Conservation (phyloP, 2,797 vertebrate genomes). For the Atherinosoma microstoma region DNA sequence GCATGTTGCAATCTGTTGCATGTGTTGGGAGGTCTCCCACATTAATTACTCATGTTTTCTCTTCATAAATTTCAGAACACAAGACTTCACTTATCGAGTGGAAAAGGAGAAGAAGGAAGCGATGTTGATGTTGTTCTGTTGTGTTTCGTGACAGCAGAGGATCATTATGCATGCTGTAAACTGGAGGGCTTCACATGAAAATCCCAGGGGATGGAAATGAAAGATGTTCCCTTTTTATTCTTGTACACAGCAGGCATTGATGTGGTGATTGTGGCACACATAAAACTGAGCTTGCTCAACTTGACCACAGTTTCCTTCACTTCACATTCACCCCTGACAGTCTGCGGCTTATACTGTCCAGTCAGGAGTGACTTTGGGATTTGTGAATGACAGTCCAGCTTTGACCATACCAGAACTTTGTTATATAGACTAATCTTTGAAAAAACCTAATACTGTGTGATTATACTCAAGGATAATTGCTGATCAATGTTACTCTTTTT, state of each 20-base stretch:
- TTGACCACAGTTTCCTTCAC: slow-evolving; percentile 56
- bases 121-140: slow-evolving; percentile 43
- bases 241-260: slow-evolving; percentile 50
- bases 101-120: slow-evolving; percentile 30
- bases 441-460: neutral
- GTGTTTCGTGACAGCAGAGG: slow-evolving; percentile 59
- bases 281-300: slow-evolving; percentile 42
- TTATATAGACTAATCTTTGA: slow-evolving; percentile 3
- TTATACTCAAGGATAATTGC: neutral
- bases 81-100: slow-evolving; percentile 48
- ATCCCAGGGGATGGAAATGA: slow-evolving; percentile 60
- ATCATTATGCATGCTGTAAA: slow-evolving; percentile 54
- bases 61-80: slow-evolving; percentile 73
- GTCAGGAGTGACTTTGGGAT: slow-evolving; percentile 10
- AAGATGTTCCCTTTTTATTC: slow-evolving; percentile 52
- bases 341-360: slow-evolving; percentile 54
- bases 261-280: slow-evolving; percentile 55
- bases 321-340: slow-evolving; percentile 63
- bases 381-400: slow-evolving; percentile 24
- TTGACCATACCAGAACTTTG: slow-evolving; percentile 22
- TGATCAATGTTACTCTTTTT: slow-evolving; percentile 4
- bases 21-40: slow-evolving; percentile 75
- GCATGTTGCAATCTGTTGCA: slow-evolving; percentile 61
- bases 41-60: slow-evolving; percentile 80
- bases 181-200: slow-evolving; percentile 66